Evolutionary conservation across 2,113 vertebrate species (phyloP).

Genomic region (Neoarius graeffei): DNA sequence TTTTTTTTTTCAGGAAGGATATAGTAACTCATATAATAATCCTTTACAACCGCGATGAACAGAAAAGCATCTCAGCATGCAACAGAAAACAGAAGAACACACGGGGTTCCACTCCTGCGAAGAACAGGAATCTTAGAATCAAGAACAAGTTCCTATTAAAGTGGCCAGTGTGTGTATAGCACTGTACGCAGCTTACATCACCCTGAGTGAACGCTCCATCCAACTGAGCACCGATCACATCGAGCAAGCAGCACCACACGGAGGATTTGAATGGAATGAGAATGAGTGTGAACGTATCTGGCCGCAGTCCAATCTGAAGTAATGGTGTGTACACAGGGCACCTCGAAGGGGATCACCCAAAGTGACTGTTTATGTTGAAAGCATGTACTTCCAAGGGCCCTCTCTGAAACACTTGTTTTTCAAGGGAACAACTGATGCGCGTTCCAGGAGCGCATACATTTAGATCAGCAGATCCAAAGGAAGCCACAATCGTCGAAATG

Average conservation of each 20-base stretch:
- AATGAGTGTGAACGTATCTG: neutral
- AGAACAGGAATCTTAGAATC: no score
- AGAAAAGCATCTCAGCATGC: no score
- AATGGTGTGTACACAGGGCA: neutral
- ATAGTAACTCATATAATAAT: no score
- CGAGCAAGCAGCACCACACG: neutral
- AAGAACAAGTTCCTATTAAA: no score
- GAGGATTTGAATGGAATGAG: neutral
- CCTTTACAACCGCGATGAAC: no score
- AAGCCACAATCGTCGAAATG: neutral
- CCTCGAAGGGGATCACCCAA: neutral
- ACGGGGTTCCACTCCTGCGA: no score
- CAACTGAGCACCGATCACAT: slow-evolving; percentile 24
- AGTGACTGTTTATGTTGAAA: neutral
- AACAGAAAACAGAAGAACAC: no score
- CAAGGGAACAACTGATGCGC: neutral
- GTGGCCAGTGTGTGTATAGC: no score
- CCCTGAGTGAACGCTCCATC: slow-evolving; percentile 14
- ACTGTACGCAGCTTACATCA: slow-evolving; percentile 36
- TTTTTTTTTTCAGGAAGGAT: no score
- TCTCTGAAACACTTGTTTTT: neutral
- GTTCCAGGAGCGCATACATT: neutral
- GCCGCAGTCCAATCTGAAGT: neutral
- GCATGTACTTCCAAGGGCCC: neutral
- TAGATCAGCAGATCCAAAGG: neutral